Conservation (phyloP, 2,797 vertebrate genomes). For the Delichon dasypus region DNA sequence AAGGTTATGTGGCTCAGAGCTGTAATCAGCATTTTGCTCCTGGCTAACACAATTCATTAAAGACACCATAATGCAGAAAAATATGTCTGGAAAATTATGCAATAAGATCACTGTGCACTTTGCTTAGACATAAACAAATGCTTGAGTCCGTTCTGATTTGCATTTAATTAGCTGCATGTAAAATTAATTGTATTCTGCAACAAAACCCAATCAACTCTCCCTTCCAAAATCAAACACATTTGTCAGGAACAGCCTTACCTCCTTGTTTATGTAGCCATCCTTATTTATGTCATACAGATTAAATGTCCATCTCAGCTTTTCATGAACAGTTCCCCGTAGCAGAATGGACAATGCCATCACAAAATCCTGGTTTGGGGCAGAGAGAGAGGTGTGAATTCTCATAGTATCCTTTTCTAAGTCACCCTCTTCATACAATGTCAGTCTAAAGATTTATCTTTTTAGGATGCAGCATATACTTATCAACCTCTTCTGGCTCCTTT, state of each 20-base stretch:
- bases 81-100: background rate
- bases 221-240: background rate
- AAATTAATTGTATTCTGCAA: background rate
- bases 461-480: background rate
- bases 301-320: slow-evolving; percentile 97
- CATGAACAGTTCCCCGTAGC: slow-evolving; percentile 90
- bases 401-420: background rate
- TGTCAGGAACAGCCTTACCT: slow-evolving; percentile 76
- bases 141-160: background rate
- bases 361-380: slow-evolving; percentile 85
- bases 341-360: slow-evolving; percentile 92
- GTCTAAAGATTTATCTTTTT: background rate
- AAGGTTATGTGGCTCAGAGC: background rate
- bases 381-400: background rate
- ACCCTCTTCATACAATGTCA: background rate
- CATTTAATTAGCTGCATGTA: background rate
- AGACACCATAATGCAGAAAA: background rate
- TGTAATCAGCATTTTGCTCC: background rate
- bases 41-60: background rate
- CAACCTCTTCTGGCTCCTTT: background rate
- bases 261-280: slow-evolving; percentile 95
- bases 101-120: background rate
- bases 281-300: slow-evolving; percentile 97
- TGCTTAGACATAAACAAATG: background rate
- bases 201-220: background rate